Evolutionary conservation across 1,140 invertebrate genomes (phyloP).

Genomic region (Drosophila lowei): DNA sequence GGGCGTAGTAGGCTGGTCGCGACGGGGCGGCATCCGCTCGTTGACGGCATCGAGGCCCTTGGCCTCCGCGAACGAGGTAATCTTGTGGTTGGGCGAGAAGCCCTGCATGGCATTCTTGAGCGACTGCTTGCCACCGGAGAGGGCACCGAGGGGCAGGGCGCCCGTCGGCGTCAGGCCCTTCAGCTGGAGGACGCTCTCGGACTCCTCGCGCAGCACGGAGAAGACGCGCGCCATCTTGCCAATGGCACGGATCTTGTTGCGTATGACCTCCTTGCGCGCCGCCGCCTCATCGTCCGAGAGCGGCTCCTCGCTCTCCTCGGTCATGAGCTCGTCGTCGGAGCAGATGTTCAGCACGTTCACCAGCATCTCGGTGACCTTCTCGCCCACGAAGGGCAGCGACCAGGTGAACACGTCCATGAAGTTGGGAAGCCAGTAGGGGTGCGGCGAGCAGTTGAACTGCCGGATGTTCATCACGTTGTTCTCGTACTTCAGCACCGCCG

Average conservation of each 20-base stretch:
- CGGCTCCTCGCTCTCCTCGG: conserved; percentile 95
- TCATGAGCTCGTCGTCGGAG: conserved; percentile 99
- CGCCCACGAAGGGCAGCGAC: conserved; percentile 99
- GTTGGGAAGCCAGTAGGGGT: conserved; percentile 99
- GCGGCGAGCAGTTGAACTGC: conserved; percentile 99
- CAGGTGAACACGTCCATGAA: conserved; percentile 99
- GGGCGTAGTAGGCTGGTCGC: conserved; percentile 87
- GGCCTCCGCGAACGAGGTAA: conserved; percentile 99
- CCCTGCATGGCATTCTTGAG: conserved; percentile 98
- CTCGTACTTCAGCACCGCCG: conserved; percentile 99
- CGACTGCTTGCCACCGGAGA: conserved; percentile 98
- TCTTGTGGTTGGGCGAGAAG: conserved; percentile 99
- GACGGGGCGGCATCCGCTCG: conserved; percentile 98
- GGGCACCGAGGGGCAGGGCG: conserved; percentile 96
- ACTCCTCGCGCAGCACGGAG: conserved; percentile 93
- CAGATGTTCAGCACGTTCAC: conserved; percentile 99
- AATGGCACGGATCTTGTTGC: conserved; percentile 99
- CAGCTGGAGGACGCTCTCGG: conserved; percentile 98
- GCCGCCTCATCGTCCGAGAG: conserved; percentile 87
- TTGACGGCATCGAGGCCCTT: conserved; percentile 99
- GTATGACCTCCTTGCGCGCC: conserved; percentile 99
- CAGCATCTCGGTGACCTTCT: conserved; percentile 99
- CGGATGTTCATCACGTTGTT: conserved; percentile 99
- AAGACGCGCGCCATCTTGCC: conserved; percentile 95
- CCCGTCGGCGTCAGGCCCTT: conserved; percentile 99